Percentiles rank a stretch among this genome's conserved stretches.
These are phyloP conservation scores for Globodera rostochiensis DNA, from an alignment of 1,140 invertebrate species.

Conservation along the genomic window DNA sequence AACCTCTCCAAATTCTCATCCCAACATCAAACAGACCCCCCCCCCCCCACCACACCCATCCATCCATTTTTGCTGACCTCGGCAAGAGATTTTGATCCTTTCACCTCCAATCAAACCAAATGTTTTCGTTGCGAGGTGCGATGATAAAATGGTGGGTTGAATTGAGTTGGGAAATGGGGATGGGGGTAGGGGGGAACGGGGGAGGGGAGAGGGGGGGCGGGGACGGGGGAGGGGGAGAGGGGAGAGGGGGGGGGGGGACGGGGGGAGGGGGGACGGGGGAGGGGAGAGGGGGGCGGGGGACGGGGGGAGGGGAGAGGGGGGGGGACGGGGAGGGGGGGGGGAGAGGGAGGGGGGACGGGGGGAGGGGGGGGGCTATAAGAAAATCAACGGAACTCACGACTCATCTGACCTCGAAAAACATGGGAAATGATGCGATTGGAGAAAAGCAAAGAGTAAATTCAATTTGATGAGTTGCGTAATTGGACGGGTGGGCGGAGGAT, in stretches of 20 bases:
- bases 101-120: not conserved
- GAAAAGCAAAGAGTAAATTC: not conserved
- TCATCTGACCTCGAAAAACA: not conserved
- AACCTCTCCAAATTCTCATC: not conserved
- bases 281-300: too few relatives aligned
- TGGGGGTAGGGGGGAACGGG: too few relatives aligned
- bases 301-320: too few relatives aligned
- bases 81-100: not conserved
- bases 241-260: too few relatives aligned
- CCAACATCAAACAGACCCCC: not conserved
- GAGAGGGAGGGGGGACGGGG: not conserved
- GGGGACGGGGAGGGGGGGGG: too few relatives aligned
- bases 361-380: not conserved
- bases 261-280: too few relatives aligned
- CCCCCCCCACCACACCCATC: not conserved
- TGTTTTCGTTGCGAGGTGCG: not conserved
- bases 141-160: not conserved
- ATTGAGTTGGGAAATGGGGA: too few relatives aligned
- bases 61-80: slow-evolving; percentile 6
- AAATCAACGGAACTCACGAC: not conserved
- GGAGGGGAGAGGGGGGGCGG: not conserved
- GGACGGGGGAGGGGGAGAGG: not conserved
- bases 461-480: not conserved
- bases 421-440: too few relatives aligned
- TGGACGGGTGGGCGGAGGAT: not conserved